Conservation (phyloP, 2,888 invertebrate genomes). For the Netelia inedita region DNA sequence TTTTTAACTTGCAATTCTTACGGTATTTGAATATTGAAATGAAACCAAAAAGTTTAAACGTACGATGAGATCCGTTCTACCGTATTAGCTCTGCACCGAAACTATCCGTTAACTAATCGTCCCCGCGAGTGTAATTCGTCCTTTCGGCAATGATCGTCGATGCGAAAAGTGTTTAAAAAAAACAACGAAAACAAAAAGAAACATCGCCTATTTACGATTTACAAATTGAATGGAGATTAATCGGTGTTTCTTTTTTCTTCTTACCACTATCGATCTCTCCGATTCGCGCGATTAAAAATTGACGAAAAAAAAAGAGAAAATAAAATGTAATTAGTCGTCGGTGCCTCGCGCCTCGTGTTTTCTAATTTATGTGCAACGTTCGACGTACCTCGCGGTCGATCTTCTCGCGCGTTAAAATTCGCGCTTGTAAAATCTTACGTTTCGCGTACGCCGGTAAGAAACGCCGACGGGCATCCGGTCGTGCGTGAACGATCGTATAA, state of each 20-base stretch:
- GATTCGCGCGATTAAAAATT: background rate
- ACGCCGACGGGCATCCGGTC: conserved; percentile 38
- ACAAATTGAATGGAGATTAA: conserved; percentile 29
- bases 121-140: background rate
- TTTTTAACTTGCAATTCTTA: no score
- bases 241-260: conserved; percentile 10
- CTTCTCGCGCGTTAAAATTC: background rate
- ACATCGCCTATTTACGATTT: background rate
- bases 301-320: conserved; percentile 10
- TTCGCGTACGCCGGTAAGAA: background rate
- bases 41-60: background rate
- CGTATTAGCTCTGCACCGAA: background rate
- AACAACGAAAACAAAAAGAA: background rate
- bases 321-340: conserved; percentile 36
- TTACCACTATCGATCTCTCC: conserved; percentile 17
- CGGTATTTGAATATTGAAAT: background rate
- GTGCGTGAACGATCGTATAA: conserved; percentile 3
- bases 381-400: background rate
- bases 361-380: conserved; percentile 54
- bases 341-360: conserved; percentile 43
- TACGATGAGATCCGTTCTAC: background rate
- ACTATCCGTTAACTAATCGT: conserved; percentile 2
- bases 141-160: conserved; percentile 1
- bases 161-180: background rate
- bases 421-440: background rate